Evolutionary conservation across 2,888 invertebrate genomes (phyloP), one percentile per base, ranked within the genome.

Genomic region (Creontiades dilutus): DNA sequence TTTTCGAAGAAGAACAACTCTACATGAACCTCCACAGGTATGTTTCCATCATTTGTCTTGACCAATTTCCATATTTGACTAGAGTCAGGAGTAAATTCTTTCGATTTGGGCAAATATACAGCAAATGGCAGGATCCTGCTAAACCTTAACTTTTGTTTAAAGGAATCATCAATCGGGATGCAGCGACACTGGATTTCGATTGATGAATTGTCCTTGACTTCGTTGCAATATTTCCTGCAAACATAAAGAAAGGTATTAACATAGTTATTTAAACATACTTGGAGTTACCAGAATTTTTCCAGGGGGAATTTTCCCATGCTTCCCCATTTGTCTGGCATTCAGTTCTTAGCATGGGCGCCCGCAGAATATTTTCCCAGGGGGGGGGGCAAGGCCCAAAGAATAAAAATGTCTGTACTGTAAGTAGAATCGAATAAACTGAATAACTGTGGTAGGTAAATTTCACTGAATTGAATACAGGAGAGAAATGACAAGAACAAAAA

Each of bases 71-170:
- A 89, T 5, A 82, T 4, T 0, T 46, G 12, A 13, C 82, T 27
- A 9, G 88, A 80, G 12, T 52, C 75, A 11, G 23, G 4, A n/a
- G 28, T 4, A 68, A 2, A 61, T 12, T 61, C 46, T 13, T 81
- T n/a, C 46, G 89, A 23, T 61, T 81, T 84, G 81, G 19, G 13
- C 68, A 61, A 4, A 37, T 89, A 91, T 23, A 91, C 91, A 19
- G 84, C 89, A 81, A 76, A 91, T 12, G 91, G 91, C 28, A 88
- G 91, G 55, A 81, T 27, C 19, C 27, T 68, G n/a, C 78, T 85
- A 13, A 89, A 85, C 28, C 89, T 90, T 19, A 55, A 57, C 23
- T 61, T 37, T 16, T 48, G 75, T 14, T 47, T 87, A 14, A 76
- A 68, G 4, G 80, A 48, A 19, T 90, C 75, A 23, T 86, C 76